Evolutionary conservation across 2,113 vertebrate genomes (phyloP).

Genomic region (Vombatus ursinus): DNA sequence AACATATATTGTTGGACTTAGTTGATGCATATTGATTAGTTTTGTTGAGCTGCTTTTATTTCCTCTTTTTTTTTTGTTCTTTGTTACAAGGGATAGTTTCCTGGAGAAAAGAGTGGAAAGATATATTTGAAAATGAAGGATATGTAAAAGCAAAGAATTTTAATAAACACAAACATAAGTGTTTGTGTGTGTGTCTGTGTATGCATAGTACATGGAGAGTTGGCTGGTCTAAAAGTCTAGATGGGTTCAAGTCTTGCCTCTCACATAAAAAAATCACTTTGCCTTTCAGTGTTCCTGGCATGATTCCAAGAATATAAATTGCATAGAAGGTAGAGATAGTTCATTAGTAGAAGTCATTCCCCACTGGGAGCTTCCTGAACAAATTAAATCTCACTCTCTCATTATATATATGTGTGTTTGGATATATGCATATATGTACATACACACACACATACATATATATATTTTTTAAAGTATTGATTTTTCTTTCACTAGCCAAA

Average conservation of each 20-base stretch:
- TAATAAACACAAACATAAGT: neutral
- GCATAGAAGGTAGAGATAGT: neutral
- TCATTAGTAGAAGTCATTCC: neutral
- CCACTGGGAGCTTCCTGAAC: neutral
- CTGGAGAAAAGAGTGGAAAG: neutral
- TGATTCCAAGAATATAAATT: neutral
- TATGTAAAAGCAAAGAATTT: neutral
- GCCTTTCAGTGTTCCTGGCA: neutral
- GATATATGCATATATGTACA: too few species aligned
- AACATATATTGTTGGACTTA: neutral
- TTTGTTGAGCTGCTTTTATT: neutral
- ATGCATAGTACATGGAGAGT: neutral
- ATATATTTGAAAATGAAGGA: neutral
- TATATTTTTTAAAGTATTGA: neutral
- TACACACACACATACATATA: too few species aligned
- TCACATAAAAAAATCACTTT: neutral
- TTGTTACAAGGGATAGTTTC: neutral
- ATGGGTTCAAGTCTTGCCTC: neutral
- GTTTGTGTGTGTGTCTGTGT: too few species aligned
- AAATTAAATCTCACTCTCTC: too few species aligned
- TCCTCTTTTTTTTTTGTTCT: neutral
- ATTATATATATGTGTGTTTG: too few species aligned
- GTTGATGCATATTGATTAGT: neutral
- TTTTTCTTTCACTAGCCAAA: neutral
- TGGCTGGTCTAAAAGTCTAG: neutral